Evolutionary conservation across 30 jellyfish, hydroid and myxozoan species (phyloP).

Genomic region (Pelagia noctiluca): DNA sequence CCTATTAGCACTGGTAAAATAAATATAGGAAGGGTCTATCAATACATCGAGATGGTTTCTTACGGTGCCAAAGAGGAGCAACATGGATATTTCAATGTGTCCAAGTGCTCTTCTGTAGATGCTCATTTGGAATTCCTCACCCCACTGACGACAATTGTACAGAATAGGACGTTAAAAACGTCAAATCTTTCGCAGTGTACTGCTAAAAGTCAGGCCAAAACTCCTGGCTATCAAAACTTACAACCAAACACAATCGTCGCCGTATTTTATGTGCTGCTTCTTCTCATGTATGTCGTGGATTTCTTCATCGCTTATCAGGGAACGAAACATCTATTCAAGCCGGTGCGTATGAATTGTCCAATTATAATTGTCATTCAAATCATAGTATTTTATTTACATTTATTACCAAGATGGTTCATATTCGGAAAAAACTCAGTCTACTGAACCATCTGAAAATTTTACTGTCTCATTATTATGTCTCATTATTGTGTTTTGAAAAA

Average conservation of each 20-base stretch:
- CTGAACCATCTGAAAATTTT: too few species aligned
- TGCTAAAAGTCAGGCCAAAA: background rate
- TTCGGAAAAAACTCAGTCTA: too few species aligned
- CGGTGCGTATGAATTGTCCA: conserved; percentile 64
- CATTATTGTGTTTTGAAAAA: too few species aligned
- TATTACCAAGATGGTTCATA: too few species aligned
- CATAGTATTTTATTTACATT: too few species aligned
- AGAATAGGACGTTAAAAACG: background rate
- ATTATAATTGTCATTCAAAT: too few species aligned
- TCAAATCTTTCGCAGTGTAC: conserved; percentile 1
- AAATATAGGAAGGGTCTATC: background rate
- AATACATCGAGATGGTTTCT: background rate
- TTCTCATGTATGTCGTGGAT: conserved; percentile 26
- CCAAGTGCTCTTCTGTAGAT: background rate
- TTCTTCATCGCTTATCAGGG: conserved; percentile 46
- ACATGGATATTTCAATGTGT: background rate
- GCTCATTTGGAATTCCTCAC: conserved; percentile 4
- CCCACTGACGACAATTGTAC: background rate
- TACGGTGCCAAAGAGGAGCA: background rate
- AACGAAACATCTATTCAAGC: conserved; percentile 29
- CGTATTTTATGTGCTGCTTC: conserved; percentile 21
- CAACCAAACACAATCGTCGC: conserved; percentile 48
- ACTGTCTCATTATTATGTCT: too few species aligned
- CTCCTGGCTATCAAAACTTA: background rate
- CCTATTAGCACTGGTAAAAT: background rate